Percentiles rank a stretch among this genome's conserved stretches.
Conservation (phyloP, 2,113 vertebrate species). For the Heloderma charlesbogerti region DNA sequence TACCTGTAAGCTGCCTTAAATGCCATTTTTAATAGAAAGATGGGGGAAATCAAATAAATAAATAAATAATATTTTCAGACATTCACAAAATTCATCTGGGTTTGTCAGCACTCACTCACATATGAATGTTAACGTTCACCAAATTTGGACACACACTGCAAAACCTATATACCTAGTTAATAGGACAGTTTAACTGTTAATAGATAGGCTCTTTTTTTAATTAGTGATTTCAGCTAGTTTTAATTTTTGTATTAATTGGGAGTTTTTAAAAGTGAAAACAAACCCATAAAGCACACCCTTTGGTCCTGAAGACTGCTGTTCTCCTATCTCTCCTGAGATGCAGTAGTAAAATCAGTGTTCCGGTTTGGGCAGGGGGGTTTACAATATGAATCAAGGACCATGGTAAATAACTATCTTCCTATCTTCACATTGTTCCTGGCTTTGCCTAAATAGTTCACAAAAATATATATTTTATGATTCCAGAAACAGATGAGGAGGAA, state of each 20-base stretch:
- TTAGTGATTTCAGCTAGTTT: background rate
- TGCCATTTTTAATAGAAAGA: too few species aligned
- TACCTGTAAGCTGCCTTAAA: too few species aligned
- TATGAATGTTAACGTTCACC: background rate
- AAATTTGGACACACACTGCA: background rate
- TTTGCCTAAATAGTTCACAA: background rate
- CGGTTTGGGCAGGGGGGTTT: background rate
- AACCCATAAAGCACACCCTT: background rate
- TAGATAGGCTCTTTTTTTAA: background rate
- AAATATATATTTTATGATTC: background rate
- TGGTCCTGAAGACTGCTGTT: background rate
- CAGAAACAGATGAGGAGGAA: background rate
- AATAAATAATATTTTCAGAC: background rate
- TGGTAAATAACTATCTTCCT: background rate
- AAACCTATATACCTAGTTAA: background rate
- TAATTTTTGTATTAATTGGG: too few species aligned
- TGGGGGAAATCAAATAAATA: too few species aligned
- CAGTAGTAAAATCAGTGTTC: background rate
- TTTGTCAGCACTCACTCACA: background rate
- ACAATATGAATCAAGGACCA: background rate
- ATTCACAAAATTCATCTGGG: background rate
- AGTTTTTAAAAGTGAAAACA: background rate
- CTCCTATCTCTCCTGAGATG: background rate
- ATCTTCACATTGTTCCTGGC: background rate
- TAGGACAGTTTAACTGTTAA: background rate